These are phyloP conservation scores for Engystomops pustulosus DNA, from an alignment of 2,113 vertebrate genomes.

Conservation along the genomic window DNA sequence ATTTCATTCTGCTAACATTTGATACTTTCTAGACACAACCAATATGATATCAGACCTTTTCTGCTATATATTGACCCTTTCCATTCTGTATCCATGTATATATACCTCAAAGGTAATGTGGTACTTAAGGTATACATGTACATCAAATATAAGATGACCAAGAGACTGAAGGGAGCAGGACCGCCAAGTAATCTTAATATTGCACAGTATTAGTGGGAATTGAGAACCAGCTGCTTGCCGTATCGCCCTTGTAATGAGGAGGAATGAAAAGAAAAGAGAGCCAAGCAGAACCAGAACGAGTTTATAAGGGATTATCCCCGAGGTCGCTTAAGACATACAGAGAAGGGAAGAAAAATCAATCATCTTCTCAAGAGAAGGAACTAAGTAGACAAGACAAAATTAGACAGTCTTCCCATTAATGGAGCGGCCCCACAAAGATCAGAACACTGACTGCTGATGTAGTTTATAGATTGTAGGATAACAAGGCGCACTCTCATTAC, in stretches of 20 bases:
- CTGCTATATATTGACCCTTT: too few relatives aligned
- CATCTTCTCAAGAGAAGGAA: slow-evolving; percentile 32
- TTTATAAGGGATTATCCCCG: slow-evolving; percentile 43
- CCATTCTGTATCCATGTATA: too few relatives aligned
- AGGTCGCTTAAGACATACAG: slow-evolving; percentile 50
- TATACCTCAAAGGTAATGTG: too few relatives aligned
- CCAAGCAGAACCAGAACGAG: slow-evolving; percentile 30
- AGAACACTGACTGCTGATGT: background rate
- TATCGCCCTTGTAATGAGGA: slow-evolving; percentile 15
- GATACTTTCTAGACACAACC: too few relatives aligned
- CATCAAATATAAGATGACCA: background rate
- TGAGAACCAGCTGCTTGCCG: background rate
- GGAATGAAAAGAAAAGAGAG: slow-evolving; percentile 26
- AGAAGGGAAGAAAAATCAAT: slow-evolving; percentile 35
- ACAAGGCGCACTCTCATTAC: background rate
- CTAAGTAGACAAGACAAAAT: slow-evolving; percentile 37
- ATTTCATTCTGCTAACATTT: too few relatives aligned
- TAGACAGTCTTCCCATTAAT: slow-evolving; percentile 22
- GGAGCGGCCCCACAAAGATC: background rate
- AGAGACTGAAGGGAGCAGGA: background rate
- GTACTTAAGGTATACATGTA: background rate
- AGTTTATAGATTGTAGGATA: background rate
- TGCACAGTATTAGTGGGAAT: slow-evolving; percentile 17
- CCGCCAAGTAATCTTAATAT: background rate
- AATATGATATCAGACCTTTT: too few relatives aligned